Base-by-base conservation (phyloP, 92 coral and sea anemone species). In the Palythoa grandis region DNA sequence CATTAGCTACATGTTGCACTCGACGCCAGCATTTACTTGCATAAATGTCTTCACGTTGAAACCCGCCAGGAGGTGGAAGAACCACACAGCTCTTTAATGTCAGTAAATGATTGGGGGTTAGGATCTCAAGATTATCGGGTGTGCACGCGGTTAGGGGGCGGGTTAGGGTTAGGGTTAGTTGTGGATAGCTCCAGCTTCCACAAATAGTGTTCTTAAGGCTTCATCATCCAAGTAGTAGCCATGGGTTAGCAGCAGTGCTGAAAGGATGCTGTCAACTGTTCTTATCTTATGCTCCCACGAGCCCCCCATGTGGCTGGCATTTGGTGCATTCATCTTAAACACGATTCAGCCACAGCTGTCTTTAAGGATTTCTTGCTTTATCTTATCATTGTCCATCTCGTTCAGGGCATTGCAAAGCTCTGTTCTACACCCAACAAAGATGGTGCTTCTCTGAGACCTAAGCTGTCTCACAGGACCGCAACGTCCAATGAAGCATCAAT, bases 261-360 rank as follows among this genome's bases (percentile, higher is more conserved):
- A n/a, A n/a, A n/a, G n/a, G n/a, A n/a, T n/a, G n/a, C n/a, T 29
- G 35, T 1, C 1, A 29, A 29, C 35, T 29, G 35, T 29, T 29
- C 35, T 29, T 29, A 29, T 29, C 1, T 29, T 0, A 29, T 1
- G 35, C 35, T 29, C 35, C 35, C 35, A 29, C 1, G 1, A 29
- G 35, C 35, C 1, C 35, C 35, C 35, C 35, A 29, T 29, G n/a
- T n/a, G n/a, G n/a, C n/a, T n/a, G n/a, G n/a, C n/a, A 9, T n/a
- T n/a, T 7, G 78, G 78, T 4, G 22, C 37, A 14, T n/a, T 50
- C 29, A 50, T 47, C n/a, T 39, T 74, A 15, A 74, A 74, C 25
- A 7, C 76, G 52, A 71, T 71, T 52, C 76, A 39, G 2, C 39
- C 76, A 16, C 76, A 72, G 76, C n/a, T 75, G 17, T 50, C 79